Evolutionary conservation across 2,888 invertebrate genomes (phyloP).

Genomic region (Nowickia ferox): DNA sequence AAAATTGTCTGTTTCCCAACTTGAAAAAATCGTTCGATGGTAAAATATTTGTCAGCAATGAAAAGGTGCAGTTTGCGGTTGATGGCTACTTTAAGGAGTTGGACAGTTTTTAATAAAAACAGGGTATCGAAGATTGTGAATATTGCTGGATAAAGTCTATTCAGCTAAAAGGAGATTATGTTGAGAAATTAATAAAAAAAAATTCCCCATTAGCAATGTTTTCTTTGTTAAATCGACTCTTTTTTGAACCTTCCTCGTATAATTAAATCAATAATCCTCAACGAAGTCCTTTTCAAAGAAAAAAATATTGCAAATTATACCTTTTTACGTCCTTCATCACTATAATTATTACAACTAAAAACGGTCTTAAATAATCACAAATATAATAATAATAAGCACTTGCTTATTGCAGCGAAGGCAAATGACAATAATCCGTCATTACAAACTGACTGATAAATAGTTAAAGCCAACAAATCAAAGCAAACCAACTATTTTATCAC

Average conservation of each 20-base stretch:
- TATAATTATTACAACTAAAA: slow-evolving; percentile 44
- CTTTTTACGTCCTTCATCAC: slow-evolving; percentile 27
- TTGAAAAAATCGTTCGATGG: no score
- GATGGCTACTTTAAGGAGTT: no score
- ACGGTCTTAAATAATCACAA: slow-evolving; percentile 3
- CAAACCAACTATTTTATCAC: slow-evolving; percentile 15
- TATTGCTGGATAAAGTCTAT: no score
- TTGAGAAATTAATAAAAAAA: not conserved
- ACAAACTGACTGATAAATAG: slow-evolving; percentile 46
- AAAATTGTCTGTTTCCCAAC: no score
- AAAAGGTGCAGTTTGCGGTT: no score
- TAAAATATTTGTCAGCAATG: no score
- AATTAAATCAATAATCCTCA: not conserved
- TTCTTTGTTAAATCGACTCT: no score
- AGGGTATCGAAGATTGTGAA: no score
- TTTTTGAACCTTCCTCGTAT: not conserved
- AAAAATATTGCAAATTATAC: not conserved
- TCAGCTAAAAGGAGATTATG: no score
- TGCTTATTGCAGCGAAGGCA: slow-evolving; percentile 2
- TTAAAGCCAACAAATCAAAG: slow-evolving; percentile 46
- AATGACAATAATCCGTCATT: slow-evolving; percentile 35
- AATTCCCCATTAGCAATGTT: not conserved
- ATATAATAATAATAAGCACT: slow-evolving; percentile 13
- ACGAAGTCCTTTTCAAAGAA: not conserved
- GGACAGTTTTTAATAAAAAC: no score